These are phyloP conservation scores for Apodemus agrarius DNA, from an alignment of 2,797 vertebrate species.

Conservation along the genomic window DNA sequence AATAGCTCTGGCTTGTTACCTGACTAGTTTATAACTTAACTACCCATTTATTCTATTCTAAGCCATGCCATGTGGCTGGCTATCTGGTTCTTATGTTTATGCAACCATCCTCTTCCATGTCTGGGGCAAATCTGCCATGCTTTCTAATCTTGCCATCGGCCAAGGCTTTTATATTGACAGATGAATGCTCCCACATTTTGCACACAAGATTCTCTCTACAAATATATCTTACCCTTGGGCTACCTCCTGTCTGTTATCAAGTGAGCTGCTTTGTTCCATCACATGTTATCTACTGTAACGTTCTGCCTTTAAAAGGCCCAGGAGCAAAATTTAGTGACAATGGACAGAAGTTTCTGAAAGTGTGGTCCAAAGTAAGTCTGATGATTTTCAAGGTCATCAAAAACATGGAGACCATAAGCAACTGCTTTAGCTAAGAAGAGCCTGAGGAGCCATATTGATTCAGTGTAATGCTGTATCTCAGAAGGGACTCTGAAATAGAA, in stretches of 20 bases:
- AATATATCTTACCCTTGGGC: neutral
- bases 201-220: too few relatives aligned
- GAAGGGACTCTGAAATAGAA: neutral
- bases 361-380: neutral
- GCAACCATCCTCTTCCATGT: too few relatives aligned
- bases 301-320: neutral
- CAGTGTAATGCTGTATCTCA: too few relatives aligned
- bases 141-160: too few relatives aligned
- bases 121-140: too few relatives aligned
- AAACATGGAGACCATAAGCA: neutral
- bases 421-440: neutral
- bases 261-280: neutral
- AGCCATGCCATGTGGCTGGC: too few relatives aligned
- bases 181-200: too few relatives aligned
- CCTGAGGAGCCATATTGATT: neutral
- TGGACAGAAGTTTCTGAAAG: neutral
- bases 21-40: too few relatives aligned
- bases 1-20: too few relatives aligned
- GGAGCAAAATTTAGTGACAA: neutral
- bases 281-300: neutral
- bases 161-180: too few relatives aligned
- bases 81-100: too few relatives aligned
- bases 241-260: neutral
- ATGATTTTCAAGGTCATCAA: neutral
- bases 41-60: too few relatives aligned